Evolutionary conservation across 2,113 vertebrate species (phyloP).

Genomic region (Amphiprion percula): DNA sequence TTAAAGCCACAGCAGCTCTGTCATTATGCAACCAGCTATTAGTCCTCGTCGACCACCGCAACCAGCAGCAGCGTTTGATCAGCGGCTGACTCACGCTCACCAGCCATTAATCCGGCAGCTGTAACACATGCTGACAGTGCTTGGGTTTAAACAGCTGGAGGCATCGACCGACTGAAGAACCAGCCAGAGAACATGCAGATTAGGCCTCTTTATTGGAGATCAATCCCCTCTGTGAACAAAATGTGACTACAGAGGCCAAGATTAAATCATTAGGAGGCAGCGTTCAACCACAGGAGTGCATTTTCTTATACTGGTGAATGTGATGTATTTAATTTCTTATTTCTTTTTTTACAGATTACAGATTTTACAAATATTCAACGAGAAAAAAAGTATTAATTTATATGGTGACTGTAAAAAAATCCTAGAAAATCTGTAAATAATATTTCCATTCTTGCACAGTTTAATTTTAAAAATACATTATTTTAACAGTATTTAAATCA

Average conservation of each 20-base stretch:
- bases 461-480: too few species aligned
- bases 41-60: not conserved
- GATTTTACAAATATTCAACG: too few species aligned
- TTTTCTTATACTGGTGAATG: not conserved
- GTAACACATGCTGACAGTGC: slow-evolving; percentile 16
- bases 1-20: slow-evolving; percentile 31
- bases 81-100: slow-evolving; percentile 30
- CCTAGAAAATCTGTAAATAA: too few species aligned
- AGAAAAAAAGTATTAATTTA: too few species aligned
- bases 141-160: slow-evolving; percentile 31
- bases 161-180: slow-evolving; percentile 20
- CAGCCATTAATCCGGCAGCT: slow-evolving; percentile 37
- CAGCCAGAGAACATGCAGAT: not conserved
- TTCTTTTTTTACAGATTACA: too few species aligned
- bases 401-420: too few species aligned
- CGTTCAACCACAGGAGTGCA: not conserved
- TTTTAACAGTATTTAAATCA: too few species aligned
- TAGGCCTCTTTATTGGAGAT: slow-evolving; percentile 11
- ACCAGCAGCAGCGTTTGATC: slow-evolving; percentile 31
- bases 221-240: not conserved
- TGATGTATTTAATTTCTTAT: too few species aligned
- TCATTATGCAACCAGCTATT: slow-evolving; percentile 46
- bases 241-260: slow-evolving; percentile 30
- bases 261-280: slow-evolving; percentile 43
- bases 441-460: too few species aligned